Evolutionary conservation across 92 coral and sea anemone species (phyloP), one percentile per base, ranked within the genome.

Genomic region (Blastomussa wellsi): DNA sequence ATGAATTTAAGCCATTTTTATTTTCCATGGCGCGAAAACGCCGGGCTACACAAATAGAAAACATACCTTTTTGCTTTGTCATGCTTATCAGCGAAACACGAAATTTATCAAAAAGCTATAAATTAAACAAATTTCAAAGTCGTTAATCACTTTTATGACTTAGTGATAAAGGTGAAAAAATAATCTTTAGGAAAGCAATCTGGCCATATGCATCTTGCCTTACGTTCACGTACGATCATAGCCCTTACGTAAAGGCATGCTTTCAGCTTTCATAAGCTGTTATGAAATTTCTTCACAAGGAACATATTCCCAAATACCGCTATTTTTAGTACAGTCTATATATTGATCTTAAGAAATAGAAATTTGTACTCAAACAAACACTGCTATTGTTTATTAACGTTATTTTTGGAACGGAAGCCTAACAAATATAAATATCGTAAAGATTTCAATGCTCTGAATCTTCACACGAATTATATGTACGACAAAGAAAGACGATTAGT

Each of bases 281-380:
- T 59, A 29, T 59, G 11, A 59, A 59, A 59, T 22, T 22, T 9
- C 67, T 60, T 2, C 32, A 13, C 26, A 8, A 60, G 67, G 26
- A 60, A 26, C 31, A 60, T 60, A 60, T 60, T 24, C 33, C 32
- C 67, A 9, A 60, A 60, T 7, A 32, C 33, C 26, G 33, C 10
- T 10, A 60, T n/a, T 60, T 60, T 60, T 26, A 8, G 31, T 60
- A n/a, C 31, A 2, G 2, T 65, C n/a, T 69, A 69, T 69, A 69
- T 69, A 69, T 69, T 69, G 74, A 69, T 13, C n/a, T 17, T 1
- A 69, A 69, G 74, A n/a, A 33, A 47, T 16, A 7, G 26, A 69
- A 69, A 35, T 69, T 69, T 69, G 74, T 33, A 22, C 12, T 33
- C 26, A 69, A 69, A 69, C 74, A 69, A 69, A 69, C 74, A 69